Conservation (phyloP, 2,113 vertebrate species). For the Xerus inauris region DNA sequence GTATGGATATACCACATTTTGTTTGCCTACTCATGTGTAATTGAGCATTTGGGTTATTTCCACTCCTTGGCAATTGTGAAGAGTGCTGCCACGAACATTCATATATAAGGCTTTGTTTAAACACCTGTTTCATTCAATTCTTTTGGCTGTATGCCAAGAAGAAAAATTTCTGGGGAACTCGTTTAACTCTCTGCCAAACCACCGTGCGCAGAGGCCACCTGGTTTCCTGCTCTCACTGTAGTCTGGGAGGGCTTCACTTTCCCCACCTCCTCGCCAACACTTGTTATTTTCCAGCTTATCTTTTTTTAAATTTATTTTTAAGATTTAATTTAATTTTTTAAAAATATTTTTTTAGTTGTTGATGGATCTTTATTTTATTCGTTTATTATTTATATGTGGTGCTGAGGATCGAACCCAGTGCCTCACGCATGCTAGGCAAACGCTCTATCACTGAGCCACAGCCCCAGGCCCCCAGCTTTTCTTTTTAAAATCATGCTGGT, state of each 20-base stretch:
- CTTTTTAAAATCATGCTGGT: rapidly evolving
- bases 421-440: too few species aligned
- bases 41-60: not conserved
- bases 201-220: too few species aligned
- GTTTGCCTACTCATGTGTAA: rapidly evolving
- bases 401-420: too few species aligned
- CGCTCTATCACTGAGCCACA: too few species aligned
- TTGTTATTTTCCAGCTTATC: rapidly evolving
- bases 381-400: too few species aligned
- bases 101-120: not conserved
- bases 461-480: too few species aligned
- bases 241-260: rapidly evolving
- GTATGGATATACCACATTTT: rapidly evolving
- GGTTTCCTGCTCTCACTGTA: rapidly evolving
- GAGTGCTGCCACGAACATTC: rapidly evolving
- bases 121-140: not conserved
- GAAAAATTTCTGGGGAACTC: not conserved
- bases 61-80: not conserved
- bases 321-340: too few species aligned
- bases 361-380: too few species aligned
- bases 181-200: not conserved
- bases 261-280: rapidly evolving
- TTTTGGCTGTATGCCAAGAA: not conserved
- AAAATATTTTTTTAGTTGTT: too few species aligned
- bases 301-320: too few species aligned